A percentile compares a stretch with the other conserved stretches of the same genome.
Conservation (phyloP, 2,113 vertebrate genomes). For the Xenopus tropicalis region DNA sequence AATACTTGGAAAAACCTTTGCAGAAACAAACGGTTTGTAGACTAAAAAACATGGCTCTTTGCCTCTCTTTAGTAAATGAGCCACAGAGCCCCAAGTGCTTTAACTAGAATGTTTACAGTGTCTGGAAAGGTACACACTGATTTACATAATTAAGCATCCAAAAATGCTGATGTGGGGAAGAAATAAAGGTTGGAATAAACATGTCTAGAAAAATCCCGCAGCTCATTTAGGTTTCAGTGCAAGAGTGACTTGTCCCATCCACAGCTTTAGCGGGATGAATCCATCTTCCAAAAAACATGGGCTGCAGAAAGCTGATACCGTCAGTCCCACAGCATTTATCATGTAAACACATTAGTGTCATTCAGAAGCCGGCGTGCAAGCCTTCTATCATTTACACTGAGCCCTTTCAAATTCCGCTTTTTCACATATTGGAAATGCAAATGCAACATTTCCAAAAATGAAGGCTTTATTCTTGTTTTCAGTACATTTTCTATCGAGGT, state of each 20-base stretch:
- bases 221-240: background rate
- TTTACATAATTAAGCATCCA: no score
- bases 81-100: no score
- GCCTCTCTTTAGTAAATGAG: no score
- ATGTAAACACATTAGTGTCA: constrained; percentile 35
- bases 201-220: background rate
- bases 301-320: constrained; percentile 48
- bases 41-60: no score
- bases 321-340: constrained; percentile 31
- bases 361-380: background rate
- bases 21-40: no score
- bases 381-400: constrained; percentile 16
- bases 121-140: no score
- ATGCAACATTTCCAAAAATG: constrained; percentile 7
- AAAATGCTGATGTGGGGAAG: no score
- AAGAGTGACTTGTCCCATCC: constrained; percentile 20
- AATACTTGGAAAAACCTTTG: no score
- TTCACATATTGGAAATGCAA: constrained; percentile 27
- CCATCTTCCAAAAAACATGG: constrained; percentile 24
- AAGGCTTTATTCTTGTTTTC: constrained; percentile 1
- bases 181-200: background rate
- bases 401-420: background rate
- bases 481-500: background rate
- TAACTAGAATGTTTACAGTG: no score
- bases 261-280: constrained; percentile 20